phyloP scores from a whole-genome alignment of 92 coral and sea anemone species.

The Virgularia gustaviana region DNA sequence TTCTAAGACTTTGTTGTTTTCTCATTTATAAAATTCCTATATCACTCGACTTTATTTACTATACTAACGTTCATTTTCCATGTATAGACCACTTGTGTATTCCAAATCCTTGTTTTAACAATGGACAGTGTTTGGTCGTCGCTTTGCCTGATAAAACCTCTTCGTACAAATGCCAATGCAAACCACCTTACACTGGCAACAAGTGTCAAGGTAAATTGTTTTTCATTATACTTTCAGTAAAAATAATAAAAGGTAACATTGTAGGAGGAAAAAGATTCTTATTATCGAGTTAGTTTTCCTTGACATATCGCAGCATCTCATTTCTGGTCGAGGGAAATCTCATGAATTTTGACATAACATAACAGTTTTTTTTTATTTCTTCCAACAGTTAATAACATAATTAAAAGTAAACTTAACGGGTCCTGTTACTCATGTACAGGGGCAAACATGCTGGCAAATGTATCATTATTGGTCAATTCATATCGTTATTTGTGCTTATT shows the following conservation, averaged over 20 bases:
- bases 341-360: no score
- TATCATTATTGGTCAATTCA: no score
- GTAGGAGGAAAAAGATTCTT: no score
- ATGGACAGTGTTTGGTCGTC: constrained; percentile 68
- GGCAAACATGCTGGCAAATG: background rate
- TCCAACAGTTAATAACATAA: no score
- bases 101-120: constrained; percentile 90
- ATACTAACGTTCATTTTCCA: background rate
- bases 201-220: constrained; percentile 21
- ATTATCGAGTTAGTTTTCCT: no score
- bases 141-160: constrained; percentile 15
- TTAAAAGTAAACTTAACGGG: no score
- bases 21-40: background rate
- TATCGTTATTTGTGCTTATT: background rate
- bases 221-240: no score
- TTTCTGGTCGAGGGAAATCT: no score
- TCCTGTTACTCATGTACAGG: no score
- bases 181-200: background rate
- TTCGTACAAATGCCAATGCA: constrained; percentile 26
- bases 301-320: no score
- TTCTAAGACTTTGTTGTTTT: background rate
- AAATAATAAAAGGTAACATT: no score
- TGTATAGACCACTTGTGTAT: constrained; percentile 77
- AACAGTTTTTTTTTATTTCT: no score
- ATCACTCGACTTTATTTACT: background rate